Percentiles rank a stretch among this genome's conserved stretches.
phyloP scores from a whole-genome alignment of 1,140 invertebrate species.

The Diabrotica undecimpunctata region DNA sequence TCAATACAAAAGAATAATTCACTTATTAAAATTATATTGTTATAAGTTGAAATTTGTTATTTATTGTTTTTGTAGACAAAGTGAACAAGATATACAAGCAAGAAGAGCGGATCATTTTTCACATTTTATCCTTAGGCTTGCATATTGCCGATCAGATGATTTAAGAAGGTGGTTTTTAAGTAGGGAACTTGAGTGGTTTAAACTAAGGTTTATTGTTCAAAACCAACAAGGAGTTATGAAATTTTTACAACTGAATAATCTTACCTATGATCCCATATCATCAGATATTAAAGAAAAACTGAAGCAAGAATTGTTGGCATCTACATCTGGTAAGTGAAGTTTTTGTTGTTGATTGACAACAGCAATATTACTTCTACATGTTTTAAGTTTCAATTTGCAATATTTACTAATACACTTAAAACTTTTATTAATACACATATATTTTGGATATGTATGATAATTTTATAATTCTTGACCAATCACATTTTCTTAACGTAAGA shows the following conservation, averaged over 20 bases:
- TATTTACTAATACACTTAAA: too few species aligned
- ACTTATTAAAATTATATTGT: too few species aligned
- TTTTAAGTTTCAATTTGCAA: too few species aligned
- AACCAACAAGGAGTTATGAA: conserved; percentile 59
- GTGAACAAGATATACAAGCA: conserved; percentile 60
- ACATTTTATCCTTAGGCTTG: conserved; percentile 89
- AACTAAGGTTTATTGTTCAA: conserved; percentile 71
- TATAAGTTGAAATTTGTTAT: neutral
- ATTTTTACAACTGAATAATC: conserved; percentile 71
- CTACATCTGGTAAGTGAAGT: conserved; percentile 19
- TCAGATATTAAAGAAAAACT: conserved; percentile 62
- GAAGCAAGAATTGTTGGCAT: conserved; percentile 28
- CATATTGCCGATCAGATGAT: conserved; percentile 85
- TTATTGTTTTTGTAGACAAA: conserved; percentile 29
- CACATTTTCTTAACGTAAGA: too few species aligned
- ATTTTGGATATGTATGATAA: too few species aligned
- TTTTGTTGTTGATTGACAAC: neutral
- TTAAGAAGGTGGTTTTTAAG: conserved; percentile 83
- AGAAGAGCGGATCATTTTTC: conserved; percentile 82
- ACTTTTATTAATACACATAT: too few species aligned
- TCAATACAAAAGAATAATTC: neutral
- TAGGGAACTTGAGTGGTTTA: conserved; percentile 88
- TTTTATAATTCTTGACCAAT: too few species aligned
- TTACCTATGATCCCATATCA: conserved; percentile 53
- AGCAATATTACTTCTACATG: neutral